Evolutionary conservation across 2,888 invertebrate genomes (phyloP), one percentile per base, ranked within the genome.

Genomic region (Branchellion lobata): DNA sequence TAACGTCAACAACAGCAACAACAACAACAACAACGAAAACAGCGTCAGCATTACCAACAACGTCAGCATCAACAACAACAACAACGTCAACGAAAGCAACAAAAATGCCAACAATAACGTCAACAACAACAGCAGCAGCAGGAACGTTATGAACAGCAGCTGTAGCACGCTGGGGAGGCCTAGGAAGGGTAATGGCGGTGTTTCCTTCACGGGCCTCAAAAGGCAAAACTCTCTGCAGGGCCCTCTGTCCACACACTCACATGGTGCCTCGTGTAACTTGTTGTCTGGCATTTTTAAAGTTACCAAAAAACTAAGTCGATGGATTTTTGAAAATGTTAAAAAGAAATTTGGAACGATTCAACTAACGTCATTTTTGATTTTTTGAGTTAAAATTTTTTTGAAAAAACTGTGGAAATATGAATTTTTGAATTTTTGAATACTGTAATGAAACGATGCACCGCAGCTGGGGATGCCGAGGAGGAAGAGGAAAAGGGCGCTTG

Each of bases 171-270:
- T 57, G 24, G 61, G 36, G 8, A 24, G 77, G 21, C 11, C 14
- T n/a, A 77, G 77, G 53, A 31, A 65, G 53, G 75, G 51, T 24
- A 75, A 53, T 47, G 75, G 75, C 0, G 75, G 75, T 2, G 29
- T 31, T n/a, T 34, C 36, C 1, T 27, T 61, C 3, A 24, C 24
- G 8, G 5, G 8, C 21, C 77, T 77, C 53, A 77, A 77, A 36
- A 61, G 77, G 61, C 77, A 77, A 34, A 77, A 77, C 34, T 77
- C 77, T 1, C 57, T 33, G 34, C 77, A 77, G 27, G 65, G 65
- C 3, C 69, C 14, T 18, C 34, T 53, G 40, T 57, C 61, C 18
- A 14, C 47, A 47, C 11, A 18, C n/a, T n/a, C n/a, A n/a, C n/a
- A n/a, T n/a, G n/a, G n/a, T n/a, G n/a, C n/a, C n/a, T n/a, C n/a